These are phyloP conservation scores for Stenodera caucasica DNA, from an alignment of 2,888 invertebrate genomes.

Conservation along the genomic window DNA sequence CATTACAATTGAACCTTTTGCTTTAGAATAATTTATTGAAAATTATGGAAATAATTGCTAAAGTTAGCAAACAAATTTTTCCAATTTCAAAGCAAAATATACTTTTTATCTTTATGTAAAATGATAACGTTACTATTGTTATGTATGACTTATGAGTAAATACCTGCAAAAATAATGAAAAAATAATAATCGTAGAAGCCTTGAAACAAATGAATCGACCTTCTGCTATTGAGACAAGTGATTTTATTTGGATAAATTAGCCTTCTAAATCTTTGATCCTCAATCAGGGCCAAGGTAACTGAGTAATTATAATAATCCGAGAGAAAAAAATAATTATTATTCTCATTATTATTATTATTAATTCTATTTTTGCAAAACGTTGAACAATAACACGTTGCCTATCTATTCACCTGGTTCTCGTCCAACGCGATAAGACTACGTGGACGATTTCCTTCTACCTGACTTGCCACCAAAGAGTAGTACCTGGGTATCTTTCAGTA, in stretches of 20 bases:
- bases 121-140: no score
- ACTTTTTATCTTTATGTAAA: neutral
- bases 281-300: neutral
- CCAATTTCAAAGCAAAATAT: no score
- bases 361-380: slow-evolving; percentile 1
- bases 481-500: slow-evolving; percentile 18
- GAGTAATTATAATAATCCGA: no score
- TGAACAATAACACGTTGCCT: slow-evolving; percentile 5
- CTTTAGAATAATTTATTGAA: no score
- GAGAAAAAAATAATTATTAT: no score
- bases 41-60: no score
- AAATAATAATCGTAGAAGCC: neutral
- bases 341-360: no score
- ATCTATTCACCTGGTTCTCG: slow-evolving; percentile 1
- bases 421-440: slow-evolving; percentile 29
- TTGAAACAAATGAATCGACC: neutral
- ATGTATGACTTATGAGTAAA: no score
- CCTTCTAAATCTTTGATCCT: neutral
- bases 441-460: slow-evolving; percentile 30
- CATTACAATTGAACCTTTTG: no score
- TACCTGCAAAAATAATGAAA: no score
- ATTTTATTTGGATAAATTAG: neutral
- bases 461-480: slow-evolving; percentile 6
- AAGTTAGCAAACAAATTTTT: no score
- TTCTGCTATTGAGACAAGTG: neutral